Evolutionary conservation across 2,797 vertebrate genomes (phyloP), one percentile per base, ranked within the genome.

Genomic region (Tragopan temminckii): DNA sequence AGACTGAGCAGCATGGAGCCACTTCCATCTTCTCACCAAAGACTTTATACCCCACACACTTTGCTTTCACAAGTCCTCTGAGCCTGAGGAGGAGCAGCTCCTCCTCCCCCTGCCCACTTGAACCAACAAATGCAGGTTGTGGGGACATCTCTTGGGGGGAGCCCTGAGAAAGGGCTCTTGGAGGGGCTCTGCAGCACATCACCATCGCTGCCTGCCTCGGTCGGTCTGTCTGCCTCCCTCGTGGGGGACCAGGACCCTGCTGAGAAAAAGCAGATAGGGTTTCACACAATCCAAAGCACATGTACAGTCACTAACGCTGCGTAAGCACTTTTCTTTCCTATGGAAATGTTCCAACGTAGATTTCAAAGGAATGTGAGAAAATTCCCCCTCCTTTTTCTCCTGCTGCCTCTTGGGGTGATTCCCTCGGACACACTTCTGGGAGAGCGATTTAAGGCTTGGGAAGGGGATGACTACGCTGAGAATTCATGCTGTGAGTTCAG

Each of bases 281-380:
- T 96, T 96, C 93, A 95, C 86, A 93, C 92, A 96, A 96, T 94
- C 78, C 92, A 90, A 97, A 97, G 95, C 96, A 94, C 71, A 92
- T 94, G 95, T 75, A 88, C 61, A 66, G 86, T 40, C 94, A 94
- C 80, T 74, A 62, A 91, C 90, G 90, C 89, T 87, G 87, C 1
- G 36, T 91, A 94, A 94, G 94, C 94, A 85, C 71, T 96, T 95
- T 95, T 92, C 59, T 78, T 76, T 92, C 81, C 88, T 59, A 82
- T 64, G 92, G 89, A 95, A 81, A 77, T 59, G 87, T 94, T 95
- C 90, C 91, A 94, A 78, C 0, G 7, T 62, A 67, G 27, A 68
- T 94, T 94, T 82, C 74, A 50, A 91, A 93, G 74, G 93, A 89
- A 94, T 91, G 94, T 53, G 66, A 93, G 93, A 88, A 93, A 52